phyloP scores from a whole-genome alignment of 2,113 vertebrate species.

The Jacana jacana region DNA sequence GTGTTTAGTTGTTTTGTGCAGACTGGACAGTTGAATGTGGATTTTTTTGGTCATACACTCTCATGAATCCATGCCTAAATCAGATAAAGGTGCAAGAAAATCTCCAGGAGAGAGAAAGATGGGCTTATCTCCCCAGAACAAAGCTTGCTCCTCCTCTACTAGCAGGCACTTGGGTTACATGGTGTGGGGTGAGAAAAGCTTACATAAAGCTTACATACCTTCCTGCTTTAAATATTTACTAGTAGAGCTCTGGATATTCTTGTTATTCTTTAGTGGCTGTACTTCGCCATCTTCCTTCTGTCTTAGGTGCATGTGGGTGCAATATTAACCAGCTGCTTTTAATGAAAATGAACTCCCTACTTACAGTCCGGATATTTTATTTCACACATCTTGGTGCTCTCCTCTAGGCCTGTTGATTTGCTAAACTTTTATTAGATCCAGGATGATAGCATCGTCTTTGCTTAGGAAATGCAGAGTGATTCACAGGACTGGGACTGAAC shows the following conservation, averaged over 20 bases:
- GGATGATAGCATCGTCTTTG: not conserved
- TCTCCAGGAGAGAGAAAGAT: not conserved
- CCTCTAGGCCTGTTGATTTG: not conserved
- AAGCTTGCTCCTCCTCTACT: not conserved
- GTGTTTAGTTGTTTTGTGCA: not conserved
- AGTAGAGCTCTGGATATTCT: not conserved
- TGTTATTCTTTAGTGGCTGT: not conserved
- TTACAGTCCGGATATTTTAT: constrained; percentile 10
- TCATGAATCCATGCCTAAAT: not conserved
- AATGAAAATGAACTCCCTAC: constrained; percentile 29
- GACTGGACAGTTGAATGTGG: not conserved
- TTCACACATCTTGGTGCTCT: constrained; percentile 3
- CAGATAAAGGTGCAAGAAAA: not conserved
- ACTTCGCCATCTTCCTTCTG: not conserved
- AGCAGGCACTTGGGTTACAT: not conserved
- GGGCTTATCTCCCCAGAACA: not conserved
- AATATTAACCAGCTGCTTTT: constrained; percentile 39
- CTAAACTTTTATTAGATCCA: constrained; percentile 9
- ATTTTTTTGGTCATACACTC: not conserved
- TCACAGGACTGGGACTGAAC: not conserved
- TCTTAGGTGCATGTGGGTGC: constrained; percentile 20
- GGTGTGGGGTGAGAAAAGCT: not conserved
- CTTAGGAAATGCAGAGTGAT: not conserved
- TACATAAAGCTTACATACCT: constrained; percentile 57
- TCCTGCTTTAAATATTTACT: constrained; percentile 23